Percentiles rank a stretch among this genome's conserved stretches.
Conservation (phyloP, 2,797 vertebrate species). For the Poeciliopsis infans region DNA sequence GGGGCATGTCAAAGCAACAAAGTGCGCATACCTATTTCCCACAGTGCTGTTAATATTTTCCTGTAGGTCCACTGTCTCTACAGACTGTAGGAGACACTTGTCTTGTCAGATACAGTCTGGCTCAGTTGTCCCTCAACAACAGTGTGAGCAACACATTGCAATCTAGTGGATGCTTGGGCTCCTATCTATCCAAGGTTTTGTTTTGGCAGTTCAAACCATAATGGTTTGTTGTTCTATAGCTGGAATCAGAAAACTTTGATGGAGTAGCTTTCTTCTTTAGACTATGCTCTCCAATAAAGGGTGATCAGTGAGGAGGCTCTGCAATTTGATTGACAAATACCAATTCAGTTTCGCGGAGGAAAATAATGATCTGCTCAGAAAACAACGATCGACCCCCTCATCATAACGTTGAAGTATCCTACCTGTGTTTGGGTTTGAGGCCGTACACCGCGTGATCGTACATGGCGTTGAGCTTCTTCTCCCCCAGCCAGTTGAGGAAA, state of each 20-base stretch:
- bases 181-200: neutral
- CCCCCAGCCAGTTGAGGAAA: constrained; percentile 70
- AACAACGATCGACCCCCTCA: too few species aligned
- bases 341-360: neutral
- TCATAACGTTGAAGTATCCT: too few species aligned
- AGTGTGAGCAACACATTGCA: neutral
- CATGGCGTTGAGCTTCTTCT: constrained; percentile 74
- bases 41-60: neutral
- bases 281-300: neutral
- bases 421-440: constrained; percentile 90
- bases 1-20: neutral
- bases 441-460: constrained; percentile 82
- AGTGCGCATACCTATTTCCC: neutral
- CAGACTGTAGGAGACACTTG: neutral
- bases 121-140: neutral
- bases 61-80: neutral
- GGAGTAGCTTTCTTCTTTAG: neutral
- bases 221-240: neutral
- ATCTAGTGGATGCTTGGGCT: neutral
- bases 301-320: neutral
- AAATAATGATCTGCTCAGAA: neutral
- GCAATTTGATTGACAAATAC: neutral
- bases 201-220: neutral
- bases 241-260: neutral
- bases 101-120: neutral